Percentiles rank a stretch among this genome's conserved stretches.
Conservation (phyloP, 1,140 invertebrate genomes). For the Atopsyche davidsoni region DNA sequence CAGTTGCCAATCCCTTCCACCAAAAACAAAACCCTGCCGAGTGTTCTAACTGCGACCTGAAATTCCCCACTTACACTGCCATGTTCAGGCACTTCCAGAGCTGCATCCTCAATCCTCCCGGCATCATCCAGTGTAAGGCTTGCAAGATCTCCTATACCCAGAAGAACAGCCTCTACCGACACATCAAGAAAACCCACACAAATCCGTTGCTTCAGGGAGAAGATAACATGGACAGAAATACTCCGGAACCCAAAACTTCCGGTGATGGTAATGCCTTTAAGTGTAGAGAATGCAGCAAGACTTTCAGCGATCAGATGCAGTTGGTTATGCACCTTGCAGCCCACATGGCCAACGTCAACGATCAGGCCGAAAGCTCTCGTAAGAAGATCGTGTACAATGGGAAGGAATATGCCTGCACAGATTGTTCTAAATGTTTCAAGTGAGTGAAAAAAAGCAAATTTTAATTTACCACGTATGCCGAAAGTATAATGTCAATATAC, state of each 20-base stretch:
- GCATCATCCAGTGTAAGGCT: constrained; percentile 18
- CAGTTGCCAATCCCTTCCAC: too few relatives aligned
- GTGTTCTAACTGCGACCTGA: constrained; percentile 23
- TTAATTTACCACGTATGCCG: too few relatives aligned
- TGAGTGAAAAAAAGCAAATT: too few relatives aligned
- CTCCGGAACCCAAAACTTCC: background rate
- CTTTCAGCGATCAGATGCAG: constrained; percentile 35
- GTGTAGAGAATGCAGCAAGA: constrained; percentile 40
- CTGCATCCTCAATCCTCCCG: constrained; percentile 12
- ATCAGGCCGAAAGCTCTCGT: constrained; percentile 13
- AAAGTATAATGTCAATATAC: too few relatives aligned
- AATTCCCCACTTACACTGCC: constrained; percentile 13
- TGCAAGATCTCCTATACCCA: constrained; percentile 19
- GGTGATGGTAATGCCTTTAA: constrained; percentile 24
- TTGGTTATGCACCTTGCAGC: constrained; percentile 41
- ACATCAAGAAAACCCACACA: constrained; percentile 24
- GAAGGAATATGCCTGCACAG: constrained; percentile 13
- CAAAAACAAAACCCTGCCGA: constrained; percentile 6
- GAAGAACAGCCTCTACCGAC: constrained; percentile 15
- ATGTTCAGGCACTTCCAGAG: constrained; percentile 25
- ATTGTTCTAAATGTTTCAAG: constrained; percentile 27
- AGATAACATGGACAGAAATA: constrained; percentile 3
- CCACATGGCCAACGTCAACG: constrained; percentile 41
- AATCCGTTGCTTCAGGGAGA: background rate
- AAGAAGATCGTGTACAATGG: background rate